Evolutionary conservation across 2,888 invertebrate species (phyloP), one percentile per base, ranked within the genome.

Genomic region (Acronicta aceris): DNA sequence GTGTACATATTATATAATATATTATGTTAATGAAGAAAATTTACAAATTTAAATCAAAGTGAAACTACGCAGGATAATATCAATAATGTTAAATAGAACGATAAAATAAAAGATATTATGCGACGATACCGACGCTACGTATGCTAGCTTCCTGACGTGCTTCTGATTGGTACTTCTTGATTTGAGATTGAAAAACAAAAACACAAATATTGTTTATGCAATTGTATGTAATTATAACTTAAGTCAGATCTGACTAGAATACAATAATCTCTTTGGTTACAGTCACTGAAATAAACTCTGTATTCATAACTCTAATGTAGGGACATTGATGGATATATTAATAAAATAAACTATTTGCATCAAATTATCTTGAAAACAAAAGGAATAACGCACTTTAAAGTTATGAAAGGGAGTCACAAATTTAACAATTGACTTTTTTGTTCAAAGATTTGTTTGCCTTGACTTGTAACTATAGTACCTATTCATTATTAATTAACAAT

Each of bases 241-340:
- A 53, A 56, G 60, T 48, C 53, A 49, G 38, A 33, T 27, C 55
- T 50, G 76, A 78, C 72, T 77, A 78, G 79, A 78, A 70, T 52
- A 65, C 56, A 73, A 60, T 47, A 61, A 69, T 67, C 64, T 79
- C 79, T 79, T 79, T 79, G 76, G 79, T 72, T 47, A 57, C 58
- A 53, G 46, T 30, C 41, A 43, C 15, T 33, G 33, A 38, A 15
- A 12, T 13, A 21, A 21, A 17, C 42, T 43, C 5, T 2, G 17
- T 42, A 42, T 16, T 16, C 6, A 43, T 17, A 43, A 17, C 10
- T 43, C 5, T n/a, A n/a, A n/a, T n/a, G n/a, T n/a, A n/a, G n/a
- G n/a, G n/a, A n/a, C n/a, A n/a, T n/a, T n/a, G n/a, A n/a, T 12
- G 13, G 8, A 2, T 36, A 30, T 25, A 30, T 50, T 46, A n/a